These are phyloP conservation scores for Peromyscus nudipes DNA, from an alignment of 2,797 vertebrate genomes.

Conservation along the genomic window DNA sequence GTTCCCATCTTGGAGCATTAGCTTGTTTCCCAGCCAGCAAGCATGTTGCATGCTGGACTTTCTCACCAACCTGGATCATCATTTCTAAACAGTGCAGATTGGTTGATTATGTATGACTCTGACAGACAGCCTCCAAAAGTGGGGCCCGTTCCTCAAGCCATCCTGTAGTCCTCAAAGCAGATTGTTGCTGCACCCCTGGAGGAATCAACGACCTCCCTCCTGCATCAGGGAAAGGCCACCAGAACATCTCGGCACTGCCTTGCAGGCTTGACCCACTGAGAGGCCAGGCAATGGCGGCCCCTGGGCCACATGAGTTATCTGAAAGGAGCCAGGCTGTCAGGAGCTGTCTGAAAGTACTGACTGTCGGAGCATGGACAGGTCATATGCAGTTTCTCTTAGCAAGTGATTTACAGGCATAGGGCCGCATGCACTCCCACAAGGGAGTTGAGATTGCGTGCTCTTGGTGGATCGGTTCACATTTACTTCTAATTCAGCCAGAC, in stretches of 20 bases:
- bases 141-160: not conserved
- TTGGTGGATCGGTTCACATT: not conserved
- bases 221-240: not conserved
- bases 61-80: not conserved
- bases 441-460: not conserved
- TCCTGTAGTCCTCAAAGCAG: not conserved
- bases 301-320: fast-evolving
- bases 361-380: not conserved
- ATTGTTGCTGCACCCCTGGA: too few species aligned
- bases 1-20: not conserved
- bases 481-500: not conserved
- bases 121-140: not conserved
- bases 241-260: not conserved
- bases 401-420: not conserved
- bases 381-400: not conserved
- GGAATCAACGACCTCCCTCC: not conserved
- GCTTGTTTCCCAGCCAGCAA: conserved; percentile 55
- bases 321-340: not conserved
- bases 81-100: not conserved
- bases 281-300: too few species aligned
- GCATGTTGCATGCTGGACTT: not conserved
- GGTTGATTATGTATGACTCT: conserved; percentile 1
- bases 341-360: not conserved
- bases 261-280: not conserved
- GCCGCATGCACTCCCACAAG: not conserved